A percentile compares a stretch with the other conserved stretches of the same genome.
phyloP scores from a whole-genome alignment of 2,113 vertebrate species.

The Lophius piscatorius region DNA sequence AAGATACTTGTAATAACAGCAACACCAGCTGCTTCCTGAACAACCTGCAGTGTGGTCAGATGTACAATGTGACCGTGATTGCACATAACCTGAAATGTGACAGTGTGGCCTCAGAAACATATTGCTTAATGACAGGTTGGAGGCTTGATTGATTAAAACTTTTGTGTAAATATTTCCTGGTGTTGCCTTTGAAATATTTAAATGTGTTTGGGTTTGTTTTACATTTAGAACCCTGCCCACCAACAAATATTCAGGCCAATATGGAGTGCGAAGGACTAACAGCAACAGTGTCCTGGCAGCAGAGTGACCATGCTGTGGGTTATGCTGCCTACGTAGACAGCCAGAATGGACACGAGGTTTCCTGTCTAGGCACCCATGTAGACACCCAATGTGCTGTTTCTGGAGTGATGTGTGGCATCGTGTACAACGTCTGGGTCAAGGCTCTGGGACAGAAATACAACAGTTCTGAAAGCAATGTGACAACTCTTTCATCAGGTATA shows the following conservation, averaged over 20 bases:
- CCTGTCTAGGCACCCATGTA: constrained; percentile 37
- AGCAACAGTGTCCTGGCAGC: constrained; percentile 69
- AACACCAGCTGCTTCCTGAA: constrained; percentile 60
- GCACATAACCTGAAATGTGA: constrained; percentile 65
- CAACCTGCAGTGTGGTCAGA: constrained; percentile 61
- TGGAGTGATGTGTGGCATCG: constrained; percentile 65
- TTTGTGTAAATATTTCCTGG: neutral
- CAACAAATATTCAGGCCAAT: constrained; percentile 54
- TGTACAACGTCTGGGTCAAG: constrained; percentile 63
- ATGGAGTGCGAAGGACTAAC: constrained; percentile 51
- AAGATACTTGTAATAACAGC: constrained; percentile 46
- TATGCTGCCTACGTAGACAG: constrained; percentile 61
- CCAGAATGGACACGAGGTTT: constrained; percentile 25
- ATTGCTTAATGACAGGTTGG: constrained; percentile 67
- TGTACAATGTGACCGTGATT: constrained; percentile 71
- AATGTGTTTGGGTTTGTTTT: neutral
- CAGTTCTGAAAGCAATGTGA: constrained; percentile 65
- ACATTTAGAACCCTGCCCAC: constrained; percentile 71
- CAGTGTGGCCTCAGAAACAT: constrained; percentile 31
- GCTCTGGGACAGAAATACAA: constrained; percentile 62
- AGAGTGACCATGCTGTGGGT: constrained; percentile 53
- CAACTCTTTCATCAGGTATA: constrained; percentile 66
- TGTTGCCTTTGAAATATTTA: neutral
- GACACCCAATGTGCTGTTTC: constrained; percentile 50
- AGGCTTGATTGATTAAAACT: neutral